Base-by-base conservation (phyloP, 2,797 vertebrate genomes). In the Pogonophryne albipinna region DNA sequence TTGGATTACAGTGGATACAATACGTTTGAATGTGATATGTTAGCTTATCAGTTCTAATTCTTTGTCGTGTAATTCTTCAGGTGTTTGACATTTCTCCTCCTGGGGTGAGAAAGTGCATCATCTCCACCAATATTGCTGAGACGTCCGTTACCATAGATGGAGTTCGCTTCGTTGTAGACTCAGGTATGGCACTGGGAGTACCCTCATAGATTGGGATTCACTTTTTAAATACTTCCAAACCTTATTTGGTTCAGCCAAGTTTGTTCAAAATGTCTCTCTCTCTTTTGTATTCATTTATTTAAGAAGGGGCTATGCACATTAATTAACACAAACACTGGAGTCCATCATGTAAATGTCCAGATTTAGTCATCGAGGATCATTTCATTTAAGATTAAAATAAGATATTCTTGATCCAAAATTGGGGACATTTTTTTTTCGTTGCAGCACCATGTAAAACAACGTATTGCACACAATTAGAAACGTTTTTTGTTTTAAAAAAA, bases 81-180 rank as follows among this genome's bases (percentile, higher is more conserved):
- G 97, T 99, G 11, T 99, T 99, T 34, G 97, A 98, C 0, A 87
- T 98, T 19, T 58, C 97, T 0, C 97, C 97, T 5, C 91, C 96
- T 0, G 97, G 96, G 0, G 96, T 99, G 59, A 95, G 97, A 16
- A 99, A 99, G 65, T 99, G 98, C 91, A 97, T 99, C 71, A 96
- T 99, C 69, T 95, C 97, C 19, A 99, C 98, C 65, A 99, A 99
- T 88, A 97, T 99, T 0, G 97, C 98, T 0, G 98, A 99, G 89
- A 99, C 97, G 0, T 99, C 97, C 0, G 97, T 99, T 45, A 99
- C 98, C 12, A 99, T 99, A 1, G 97, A 99, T 0, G 97, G 98
- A 0, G 95, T 98, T 2, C 96, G 97, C 57, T 99, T 99, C 4
- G 97, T 99, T 0, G 94, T 95, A 0, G 98, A 99, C 80, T 98